Evolutionary conservation across 2,888 invertebrate genomes (phyloP), one percentile per base, ranked within the genome.

Genomic region (Diarsia brunnea): DNA sequence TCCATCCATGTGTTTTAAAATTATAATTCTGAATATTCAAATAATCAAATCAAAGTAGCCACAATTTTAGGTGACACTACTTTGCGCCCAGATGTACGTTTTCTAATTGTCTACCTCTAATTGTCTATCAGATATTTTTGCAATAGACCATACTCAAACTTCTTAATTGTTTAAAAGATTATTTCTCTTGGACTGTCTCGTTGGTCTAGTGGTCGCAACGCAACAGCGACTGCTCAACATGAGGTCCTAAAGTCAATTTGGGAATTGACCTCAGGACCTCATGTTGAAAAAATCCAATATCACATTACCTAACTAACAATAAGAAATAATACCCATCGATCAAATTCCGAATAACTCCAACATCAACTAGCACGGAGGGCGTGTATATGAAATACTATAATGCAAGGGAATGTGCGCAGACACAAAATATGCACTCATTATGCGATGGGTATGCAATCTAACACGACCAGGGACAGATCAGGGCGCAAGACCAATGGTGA

Each of bases 141-240:
- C 53, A 53, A 11, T n/a, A n/a, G 16, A 49, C 49, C 49, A 0
- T 49, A n/a, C 55, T 58, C 16, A 72, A 71, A 64, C 31, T 77
- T 27, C 24, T 51, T 51, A 51, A 45, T 79, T 55, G 47, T 38
- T 49, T 55, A 64, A 12, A 31, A 19, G 31, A 16, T 8, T 38
- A 14, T 47, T 38, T 38, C 38, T 38, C 38, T 4, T 38, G 38
- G 38, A 38, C 38, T 4, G 3, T 3, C 38, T 38, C 38, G 38
- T 38, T 38, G 38, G 38, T 38, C 2, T 38, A 38, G 38, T 4
- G 38, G 38, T 38, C 38, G 38, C 38, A 38, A 38, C 38, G 38
- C 38, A 38, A 38, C 38, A 2, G 4, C 38, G 38, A 38, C 2
- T 38, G 4, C 38, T 38, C 38, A 38, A 38, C 8, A 38, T 38